Conservation (phyloP, 2,888 invertebrate species). For the Sialis lutaria region DNA sequence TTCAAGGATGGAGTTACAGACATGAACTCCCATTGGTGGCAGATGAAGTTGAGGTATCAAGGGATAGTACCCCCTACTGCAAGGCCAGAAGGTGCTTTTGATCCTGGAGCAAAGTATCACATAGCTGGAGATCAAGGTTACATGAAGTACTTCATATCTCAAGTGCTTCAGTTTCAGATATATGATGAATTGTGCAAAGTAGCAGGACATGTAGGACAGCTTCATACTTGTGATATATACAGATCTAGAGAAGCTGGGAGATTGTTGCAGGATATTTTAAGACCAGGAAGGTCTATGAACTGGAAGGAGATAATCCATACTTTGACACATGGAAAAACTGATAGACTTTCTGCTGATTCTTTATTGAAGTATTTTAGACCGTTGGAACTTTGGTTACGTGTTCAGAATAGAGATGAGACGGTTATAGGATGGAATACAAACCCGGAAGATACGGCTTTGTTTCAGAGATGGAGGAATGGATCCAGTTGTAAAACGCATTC, state of each 20-base stretch:
- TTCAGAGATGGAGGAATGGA: slow-evolving; percentile 17
- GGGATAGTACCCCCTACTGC: slow-evolving; percentile 55
- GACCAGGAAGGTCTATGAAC: slow-evolving; percentile 44
- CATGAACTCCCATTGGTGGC: slow-evolving; percentile 65
- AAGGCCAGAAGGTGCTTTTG: slow-evolving; percentile 58
- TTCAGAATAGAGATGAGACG: slow-evolving; percentile 52
- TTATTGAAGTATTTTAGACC: slow-evolving; percentile 72
- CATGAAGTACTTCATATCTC: slow-evolving; percentile 65
- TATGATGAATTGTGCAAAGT: slow-evolving; percentile 59
- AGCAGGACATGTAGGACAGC: slow-evolving; percentile 50
- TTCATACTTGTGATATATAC: slow-evolving; percentile 71
- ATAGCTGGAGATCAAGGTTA: slow-evolving; percentile 56
- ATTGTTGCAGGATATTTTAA: slow-evolving; percentile 54
- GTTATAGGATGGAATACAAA: slow-evolving; percentile 60
- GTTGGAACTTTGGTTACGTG: slow-evolving; percentile 56
- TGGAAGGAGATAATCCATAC: slow-evolving; percentile 56
- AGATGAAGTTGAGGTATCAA: slow-evolving; percentile 49
- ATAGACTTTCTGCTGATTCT: slow-evolving; percentile 56
- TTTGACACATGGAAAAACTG: slow-evolving; percentile 51
- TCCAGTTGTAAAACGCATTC: neutral
- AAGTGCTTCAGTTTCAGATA: slow-evolving; percentile 72
- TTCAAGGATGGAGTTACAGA: slow-evolving; percentile 54
- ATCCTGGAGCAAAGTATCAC: slow-evolving; percentile 71
- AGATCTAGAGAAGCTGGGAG: slow-evolving; percentile 64
- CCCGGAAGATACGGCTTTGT: slow-evolving; percentile 44